Evolutionary conservation across 2,888 invertebrate species (phyloP), one percentile per base, ranked within the genome.

Genomic region (Pristionchus japonicus): DNA sequence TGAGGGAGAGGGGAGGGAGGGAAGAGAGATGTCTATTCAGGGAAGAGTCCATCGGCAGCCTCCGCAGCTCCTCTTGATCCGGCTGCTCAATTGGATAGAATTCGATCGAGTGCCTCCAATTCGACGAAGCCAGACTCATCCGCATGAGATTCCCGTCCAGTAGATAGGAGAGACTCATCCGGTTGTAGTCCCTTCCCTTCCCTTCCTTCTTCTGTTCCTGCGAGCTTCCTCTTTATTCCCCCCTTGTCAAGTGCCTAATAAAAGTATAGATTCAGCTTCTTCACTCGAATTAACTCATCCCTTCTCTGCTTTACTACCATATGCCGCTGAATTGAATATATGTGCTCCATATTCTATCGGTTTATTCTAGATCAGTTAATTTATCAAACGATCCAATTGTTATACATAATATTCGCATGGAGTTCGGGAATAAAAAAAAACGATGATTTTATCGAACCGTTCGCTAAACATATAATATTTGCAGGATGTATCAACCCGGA

Each of bases 1-100:
- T 86, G 20, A 83, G 57, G 27, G 15, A 34, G 27, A n/a, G 40
- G 77, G 27, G 47, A 47, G 43, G 9, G 70, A 37, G 37, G 20
- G 57, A 4, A 34, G 20, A 31, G n/a, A 17, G 15, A 13, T 77
- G 40, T 43, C 82, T 40, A 49, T 83, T 13, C 86, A 80, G 87
- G 87, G 15, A 77, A 61, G 57, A 11, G 80, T 61, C 80, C 87
- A 0, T 52, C 87, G 4, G 80, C 87, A 61, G 87, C 80, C 7
- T 52, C 87, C 20, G 87, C 87, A 15, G 43, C 87, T 57, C 87
- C 87, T 31, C 61, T 87, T 3, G 87, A 87, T 57, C 77, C 87
- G 40, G 77, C 77, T 17, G 87, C 87, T 27, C 87, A 87, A 61
- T 43, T 87, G 80, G 87, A 87, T 43, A n/a, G 87, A 37, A 77